phyloP scores from a whole-genome alignment of 2,113 vertebrate species.

The Nipponia nippon region DNA sequence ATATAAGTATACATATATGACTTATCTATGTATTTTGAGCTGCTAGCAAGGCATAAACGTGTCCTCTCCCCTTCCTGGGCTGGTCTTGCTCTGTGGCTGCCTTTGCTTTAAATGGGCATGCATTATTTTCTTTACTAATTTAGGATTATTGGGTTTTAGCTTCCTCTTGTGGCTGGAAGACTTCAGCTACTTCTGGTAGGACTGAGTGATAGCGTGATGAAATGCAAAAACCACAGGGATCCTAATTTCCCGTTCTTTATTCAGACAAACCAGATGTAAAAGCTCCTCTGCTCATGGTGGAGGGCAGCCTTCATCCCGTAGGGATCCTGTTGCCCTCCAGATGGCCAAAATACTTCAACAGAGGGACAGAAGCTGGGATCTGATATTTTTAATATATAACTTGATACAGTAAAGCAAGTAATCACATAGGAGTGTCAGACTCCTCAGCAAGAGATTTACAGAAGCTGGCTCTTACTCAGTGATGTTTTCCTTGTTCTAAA shows the following conservation, averaged over 20 bases:
- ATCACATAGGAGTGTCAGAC: background rate
- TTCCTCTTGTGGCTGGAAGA: background rate
- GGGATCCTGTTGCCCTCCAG: background rate
- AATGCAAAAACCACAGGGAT: background rate
- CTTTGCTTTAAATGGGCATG: background rate
- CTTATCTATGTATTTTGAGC: background rate
- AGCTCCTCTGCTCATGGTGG: background rate
- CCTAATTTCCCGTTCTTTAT: background rate
- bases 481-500: background rate
- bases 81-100: background rate
- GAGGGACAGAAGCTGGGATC: background rate
- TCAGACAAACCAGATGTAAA: background rate
- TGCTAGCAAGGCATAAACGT: background rate
- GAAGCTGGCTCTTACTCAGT: background rate
- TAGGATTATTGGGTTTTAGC: background rate
- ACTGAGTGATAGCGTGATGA: background rate
- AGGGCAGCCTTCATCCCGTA: background rate
- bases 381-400: background rate
- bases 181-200: background rate
- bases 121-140: background rate
- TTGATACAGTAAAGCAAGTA: background rate
- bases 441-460: background rate
- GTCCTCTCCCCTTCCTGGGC: background rate
- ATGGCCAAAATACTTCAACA: background rate
- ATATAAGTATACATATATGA: background rate